Percentiles rank a stretch among this genome's conserved stretches.
These are phyloP conservation scores for Notolabrus celidotus DNA, from an alignment of 2,797 vertebrate genomes.

Conservation along the genomic window DNA sequence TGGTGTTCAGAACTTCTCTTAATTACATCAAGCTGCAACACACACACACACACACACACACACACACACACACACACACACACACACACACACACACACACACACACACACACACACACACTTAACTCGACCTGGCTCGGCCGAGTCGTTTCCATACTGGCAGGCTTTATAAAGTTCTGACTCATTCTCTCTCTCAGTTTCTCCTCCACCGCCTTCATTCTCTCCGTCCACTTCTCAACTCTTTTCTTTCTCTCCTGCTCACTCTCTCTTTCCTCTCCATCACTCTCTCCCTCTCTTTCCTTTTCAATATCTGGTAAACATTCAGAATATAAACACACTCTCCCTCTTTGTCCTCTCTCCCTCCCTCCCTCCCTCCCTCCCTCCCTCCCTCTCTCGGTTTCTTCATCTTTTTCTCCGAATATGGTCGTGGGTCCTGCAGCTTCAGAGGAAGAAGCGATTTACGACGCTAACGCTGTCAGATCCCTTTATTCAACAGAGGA, in stretches of 20 bases:
- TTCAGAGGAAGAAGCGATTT: conserved; percentile 49
- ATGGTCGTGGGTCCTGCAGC: conserved; percentile 39
- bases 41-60: conserved; percentile 23
- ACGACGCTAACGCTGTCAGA: conserved; percentile 30
- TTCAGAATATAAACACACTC: conserved; percentile 18
- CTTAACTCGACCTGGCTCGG: conserved; percentile 64
- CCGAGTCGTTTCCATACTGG: conserved; percentile 78
- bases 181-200: conserved; percentile 69
- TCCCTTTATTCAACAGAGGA: conserved; percentile 33
- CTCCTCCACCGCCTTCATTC: conserved; percentile 48
- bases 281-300: conserved; percentile 4
- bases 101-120: conserved; percentile 47
- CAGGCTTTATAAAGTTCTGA: conserved; percentile 69
- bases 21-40: conserved; percentile 83
- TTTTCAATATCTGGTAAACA: conserved; percentile 12
- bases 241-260: neutral
- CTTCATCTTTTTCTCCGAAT: conserved; percentile 54
- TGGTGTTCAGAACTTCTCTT: conserved; percentile 65
- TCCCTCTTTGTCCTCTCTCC: neutral
- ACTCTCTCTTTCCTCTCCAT: conserved; percentile 6
- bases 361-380: conserved; percentile 7
- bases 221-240: conserved; percentile 36
- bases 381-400: conserved; percentile 13
- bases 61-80: conserved; percentile 39
- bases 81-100: conserved; percentile 37